phyloP scores from a whole-genome alignment of 2,113 vertebrate species.

The Pycnonotus jocosus region DNA sequence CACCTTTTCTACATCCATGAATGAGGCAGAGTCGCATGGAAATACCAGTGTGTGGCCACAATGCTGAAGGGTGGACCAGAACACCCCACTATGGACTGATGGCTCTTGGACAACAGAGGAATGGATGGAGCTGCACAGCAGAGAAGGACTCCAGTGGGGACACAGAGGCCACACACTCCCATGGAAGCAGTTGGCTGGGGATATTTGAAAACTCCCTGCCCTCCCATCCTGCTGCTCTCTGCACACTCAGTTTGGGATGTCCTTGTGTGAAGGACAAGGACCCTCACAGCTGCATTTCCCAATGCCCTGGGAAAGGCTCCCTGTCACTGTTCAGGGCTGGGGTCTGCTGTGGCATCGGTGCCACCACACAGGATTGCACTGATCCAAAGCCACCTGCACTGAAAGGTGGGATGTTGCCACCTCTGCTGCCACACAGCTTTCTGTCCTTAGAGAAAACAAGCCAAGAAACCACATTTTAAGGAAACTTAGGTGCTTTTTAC shows the following conservation, averaged over 20 bases:
- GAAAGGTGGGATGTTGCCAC: too few species aligned
- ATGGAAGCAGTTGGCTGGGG: neutral
- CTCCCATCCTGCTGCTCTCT: neutral
- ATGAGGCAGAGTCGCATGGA: neutral
- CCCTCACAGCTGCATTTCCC: too few species aligned
- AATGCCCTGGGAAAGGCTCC: too few species aligned
- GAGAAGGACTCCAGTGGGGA: neutral
- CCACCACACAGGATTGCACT: too few species aligned
- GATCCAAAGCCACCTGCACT: too few species aligned
- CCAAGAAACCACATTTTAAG: too few species aligned
- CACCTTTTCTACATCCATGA: neutral
- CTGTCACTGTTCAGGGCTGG: too few species aligned
- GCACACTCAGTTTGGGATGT: neutral
- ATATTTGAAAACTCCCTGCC: neutral
- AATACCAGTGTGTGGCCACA: neutral
- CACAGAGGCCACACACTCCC: accelerated
- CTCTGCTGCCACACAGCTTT: too few species aligned
- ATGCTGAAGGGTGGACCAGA: neutral
- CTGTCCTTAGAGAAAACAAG: too few species aligned
- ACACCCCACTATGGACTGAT: accelerated
- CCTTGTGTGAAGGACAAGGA: neutral
- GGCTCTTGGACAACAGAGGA: neutral
- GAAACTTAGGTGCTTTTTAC: too few species aligned
- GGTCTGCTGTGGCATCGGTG: too few species aligned
- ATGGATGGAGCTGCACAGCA: neutral